Percentiles rank a stretch among this genome's conserved stretches.
These are phyloP conservation scores for Heliconius himera DNA, from an alignment of 1,140 invertebrate species.

Conservation along the genomic window DNA sequence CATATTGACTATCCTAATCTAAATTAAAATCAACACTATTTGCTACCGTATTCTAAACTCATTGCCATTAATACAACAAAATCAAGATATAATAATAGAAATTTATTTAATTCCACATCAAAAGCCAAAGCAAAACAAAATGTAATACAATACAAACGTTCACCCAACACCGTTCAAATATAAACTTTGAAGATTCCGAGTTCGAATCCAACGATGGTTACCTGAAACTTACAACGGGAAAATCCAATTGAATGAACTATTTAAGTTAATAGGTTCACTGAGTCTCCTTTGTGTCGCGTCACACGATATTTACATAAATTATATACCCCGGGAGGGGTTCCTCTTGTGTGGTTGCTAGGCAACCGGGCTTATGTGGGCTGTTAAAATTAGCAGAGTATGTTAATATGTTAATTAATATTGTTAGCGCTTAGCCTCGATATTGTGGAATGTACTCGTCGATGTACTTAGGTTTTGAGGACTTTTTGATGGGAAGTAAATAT, in stretches of 20 bases:
- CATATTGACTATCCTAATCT: too few relatives aligned
- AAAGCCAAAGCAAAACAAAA: background rate
- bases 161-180: conserved; percentile 22
- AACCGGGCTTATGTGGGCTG: conserved; percentile 20
- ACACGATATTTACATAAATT: conserved; percentile 38
- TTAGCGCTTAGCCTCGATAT: background rate
- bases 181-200: conserved; percentile 31
- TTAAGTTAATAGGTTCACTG: conserved; percentile 36
- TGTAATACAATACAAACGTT: conserved; percentile 20
- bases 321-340: conserved; percentile 24
- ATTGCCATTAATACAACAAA: too few relatives aligned
- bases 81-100: background rate
- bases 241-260: conserved; percentile 39
- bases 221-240: conserved; percentile 31
- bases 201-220: conserved; percentile 25
- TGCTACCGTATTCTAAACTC: too few relatives aligned
- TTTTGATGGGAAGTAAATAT: background rate
- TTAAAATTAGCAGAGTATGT: conserved; percentile 20
- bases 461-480: background rate
- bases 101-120: background rate
- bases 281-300: conserved; percentile 30
- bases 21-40: too few relatives aligned
- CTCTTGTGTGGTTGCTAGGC: conserved; percentile 22
- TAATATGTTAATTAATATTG: conserved; percentile 1
- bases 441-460: background rate